Evolutionary conservation across 2,888 invertebrate species (phyloP).

Genomic region (Strigamia maritima): DNA sequence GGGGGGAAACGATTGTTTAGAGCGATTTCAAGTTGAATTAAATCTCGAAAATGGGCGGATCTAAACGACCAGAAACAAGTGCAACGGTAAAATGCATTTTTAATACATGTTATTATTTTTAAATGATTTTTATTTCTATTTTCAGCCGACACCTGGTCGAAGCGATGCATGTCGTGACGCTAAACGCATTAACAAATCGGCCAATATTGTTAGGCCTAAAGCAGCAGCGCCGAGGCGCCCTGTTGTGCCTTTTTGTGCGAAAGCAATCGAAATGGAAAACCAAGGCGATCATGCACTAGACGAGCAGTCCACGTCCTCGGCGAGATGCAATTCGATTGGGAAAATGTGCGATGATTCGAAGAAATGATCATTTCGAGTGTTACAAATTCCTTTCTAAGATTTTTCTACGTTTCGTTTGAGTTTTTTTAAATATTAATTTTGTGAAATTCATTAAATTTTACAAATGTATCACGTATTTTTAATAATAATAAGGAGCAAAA

Average conservation of each 20-base stretch:
- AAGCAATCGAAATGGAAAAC: neutral
- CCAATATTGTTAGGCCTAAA: neutral
- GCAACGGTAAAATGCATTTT: neutral
- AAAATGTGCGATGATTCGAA: neutral
- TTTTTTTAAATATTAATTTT: too few relatives aligned
- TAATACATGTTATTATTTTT: neutral
- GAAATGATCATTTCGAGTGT: neutral
- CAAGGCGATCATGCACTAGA: neutral
- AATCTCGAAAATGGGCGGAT: neutral
- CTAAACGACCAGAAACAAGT: neutral
- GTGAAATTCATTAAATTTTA: too few relatives aligned
- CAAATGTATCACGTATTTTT: too few relatives aligned
- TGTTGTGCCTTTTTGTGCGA: neutral
- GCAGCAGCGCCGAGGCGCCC: neutral
- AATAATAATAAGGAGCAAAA: too few relatives aligned
- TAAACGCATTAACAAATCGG: neutral
- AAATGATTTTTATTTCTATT: neutral
- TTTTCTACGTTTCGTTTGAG: too few relatives aligned
- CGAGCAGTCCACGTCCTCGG: neutral
- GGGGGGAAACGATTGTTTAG: neutral
- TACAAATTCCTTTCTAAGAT: too few relatives aligned
- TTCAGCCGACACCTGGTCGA: neutral
- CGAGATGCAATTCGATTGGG: neutral
- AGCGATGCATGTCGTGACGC: neutral
- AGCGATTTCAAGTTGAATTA: neutral